Base-by-base conservation (phyloP, 2,113 vertebrate genomes). In the Sardina pilchardus region DNA sequence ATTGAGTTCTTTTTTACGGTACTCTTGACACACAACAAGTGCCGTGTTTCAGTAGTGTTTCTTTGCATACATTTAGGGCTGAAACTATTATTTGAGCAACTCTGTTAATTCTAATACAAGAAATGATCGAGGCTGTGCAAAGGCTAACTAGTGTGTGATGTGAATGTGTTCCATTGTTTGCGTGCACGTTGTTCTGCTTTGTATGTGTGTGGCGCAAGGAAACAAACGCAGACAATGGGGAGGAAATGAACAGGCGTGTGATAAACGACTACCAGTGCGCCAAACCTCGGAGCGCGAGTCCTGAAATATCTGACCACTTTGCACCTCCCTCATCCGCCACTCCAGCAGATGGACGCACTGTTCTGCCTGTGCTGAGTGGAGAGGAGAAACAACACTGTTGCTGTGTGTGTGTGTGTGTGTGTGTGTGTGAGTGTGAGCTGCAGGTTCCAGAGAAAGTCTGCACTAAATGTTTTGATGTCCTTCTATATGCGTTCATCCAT, bases 121-220 rank as follows among this genome's bases (percentile, higher is more conserved):
- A n/a, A n/a, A n/a, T n/a, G n/a, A n/a, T n/a, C n/a, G n/a, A n/a
- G 8, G 26, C 26, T 30, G 6, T 71, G 30, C 63, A 71, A 71
- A 1, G 9, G 63, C 16, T 71, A 2, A 8, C 63, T 10, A 34
- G 63, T 67, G 63, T 63, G 59, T 63, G 59, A 63, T 59, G 53
- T 59, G 21, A 71, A 71, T 34, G n/a, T 71, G 63, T 71, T 71
- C 26, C 26, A 12, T 71, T 71, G 63, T 71, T 71, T 71, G 71
- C 16, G 30, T 78, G 34, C 16, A 16, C 86, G 26, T 83, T 30
- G 50, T 59, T 88, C 75, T 85, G 82, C 44, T 84, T 48, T 81
- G 82, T 88, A 47, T 47, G 50, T 81, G 39, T 48, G 81, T 84
- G 44, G 80, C 84, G 87, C 83, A 87, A 88, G 87, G 82, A 91